phyloP scores from a whole-genome alignment of 2,797 vertebrate genomes.

The Periophthalmus magnuspinnatus region DNA sequence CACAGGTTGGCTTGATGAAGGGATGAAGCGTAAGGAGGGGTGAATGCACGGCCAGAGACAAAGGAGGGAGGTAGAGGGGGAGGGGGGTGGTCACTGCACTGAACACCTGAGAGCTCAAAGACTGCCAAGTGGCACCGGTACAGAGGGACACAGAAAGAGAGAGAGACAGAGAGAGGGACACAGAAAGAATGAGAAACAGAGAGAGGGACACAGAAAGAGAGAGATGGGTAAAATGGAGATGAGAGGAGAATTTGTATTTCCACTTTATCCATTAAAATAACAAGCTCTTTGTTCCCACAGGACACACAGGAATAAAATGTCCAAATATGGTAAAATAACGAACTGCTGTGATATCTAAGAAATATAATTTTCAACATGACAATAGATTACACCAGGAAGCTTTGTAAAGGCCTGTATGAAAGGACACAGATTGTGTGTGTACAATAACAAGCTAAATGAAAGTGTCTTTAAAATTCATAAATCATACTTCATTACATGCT shows the following conservation, averaged over 20 bases:
- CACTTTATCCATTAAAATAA: constrained; percentile 2
- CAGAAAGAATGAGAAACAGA: no score
- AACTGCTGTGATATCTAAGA: no score
- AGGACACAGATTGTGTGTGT: background rate
- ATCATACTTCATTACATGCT: no score
- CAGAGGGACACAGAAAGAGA: constrained; percentile 39
- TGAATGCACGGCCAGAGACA: constrained; percentile 55
- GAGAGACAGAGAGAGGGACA: constrained; percentile 20
- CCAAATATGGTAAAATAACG: no score
- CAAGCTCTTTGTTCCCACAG: constrained; percentile 9
- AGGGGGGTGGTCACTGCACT: constrained; percentile 66
- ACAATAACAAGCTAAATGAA: background rate
- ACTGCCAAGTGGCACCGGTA: constrained; percentile 60
- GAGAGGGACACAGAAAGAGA: no score
- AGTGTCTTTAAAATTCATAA: background rate
- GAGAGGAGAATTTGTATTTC: background rate
- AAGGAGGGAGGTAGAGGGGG: constrained; percentile 46
- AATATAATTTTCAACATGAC: background rate
- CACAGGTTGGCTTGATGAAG: constrained; percentile 53
- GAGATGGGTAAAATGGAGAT: no score
- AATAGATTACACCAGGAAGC: background rate
- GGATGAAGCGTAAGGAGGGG: constrained; percentile 52
- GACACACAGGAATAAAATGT: constrained; percentile 8
- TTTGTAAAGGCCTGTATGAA: background rate
- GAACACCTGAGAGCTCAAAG: constrained; percentile 69